Evolutionary conservation across 2,113 vertebrate genomes (phyloP).

Genomic region (Circaetus gallicus): DNA sequence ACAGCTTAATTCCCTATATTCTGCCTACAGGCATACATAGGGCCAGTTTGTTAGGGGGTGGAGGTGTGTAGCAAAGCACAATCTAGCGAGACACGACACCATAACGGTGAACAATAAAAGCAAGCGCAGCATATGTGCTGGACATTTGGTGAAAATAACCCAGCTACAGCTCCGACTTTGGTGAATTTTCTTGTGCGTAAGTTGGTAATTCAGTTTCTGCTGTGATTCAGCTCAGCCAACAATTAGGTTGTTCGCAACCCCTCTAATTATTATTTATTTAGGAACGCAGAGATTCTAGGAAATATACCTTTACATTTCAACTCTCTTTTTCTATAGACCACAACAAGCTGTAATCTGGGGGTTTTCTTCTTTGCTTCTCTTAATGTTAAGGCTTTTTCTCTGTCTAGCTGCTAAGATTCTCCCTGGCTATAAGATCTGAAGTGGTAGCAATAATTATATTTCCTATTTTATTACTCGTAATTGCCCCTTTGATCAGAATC

Average conservation of each 20-base stretch:
- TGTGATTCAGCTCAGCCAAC: neutral
- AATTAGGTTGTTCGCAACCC: neutral
- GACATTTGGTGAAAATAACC: slow-evolving; percentile 60
- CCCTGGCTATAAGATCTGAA: slow-evolving; percentile 1
- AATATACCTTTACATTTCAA: neutral
- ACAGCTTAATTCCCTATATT: slow-evolving; percentile 50
- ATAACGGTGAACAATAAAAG: slow-evolving; percentile 65
- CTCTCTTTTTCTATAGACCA: neutral
- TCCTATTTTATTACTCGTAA: slow-evolving; percentile 40
- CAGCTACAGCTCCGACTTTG: neutral
- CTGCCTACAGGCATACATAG: slow-evolving; percentile 42
- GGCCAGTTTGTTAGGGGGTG: slow-evolving; percentile 68
- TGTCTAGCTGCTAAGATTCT: neutral
- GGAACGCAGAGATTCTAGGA: neutral
- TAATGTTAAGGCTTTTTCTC: neutral
- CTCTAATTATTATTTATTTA: neutral
- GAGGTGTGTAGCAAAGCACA: slow-evolving; percentile 66
- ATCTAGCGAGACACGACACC: slow-evolving; percentile 67
- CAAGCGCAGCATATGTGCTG: slow-evolving; percentile 54
- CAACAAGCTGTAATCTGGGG: neutral
- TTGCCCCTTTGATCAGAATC: slow-evolving; percentile 54
- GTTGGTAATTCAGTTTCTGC: slow-evolving; percentile 1
- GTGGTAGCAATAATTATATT: slow-evolving; percentile 51
- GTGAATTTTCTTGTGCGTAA: neutral
- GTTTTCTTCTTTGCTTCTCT: neutral